Evolutionary conservation across 2,113 vertebrate species (phyloP).

Genomic region (Acanthochromis polyacanthus): DNA sequence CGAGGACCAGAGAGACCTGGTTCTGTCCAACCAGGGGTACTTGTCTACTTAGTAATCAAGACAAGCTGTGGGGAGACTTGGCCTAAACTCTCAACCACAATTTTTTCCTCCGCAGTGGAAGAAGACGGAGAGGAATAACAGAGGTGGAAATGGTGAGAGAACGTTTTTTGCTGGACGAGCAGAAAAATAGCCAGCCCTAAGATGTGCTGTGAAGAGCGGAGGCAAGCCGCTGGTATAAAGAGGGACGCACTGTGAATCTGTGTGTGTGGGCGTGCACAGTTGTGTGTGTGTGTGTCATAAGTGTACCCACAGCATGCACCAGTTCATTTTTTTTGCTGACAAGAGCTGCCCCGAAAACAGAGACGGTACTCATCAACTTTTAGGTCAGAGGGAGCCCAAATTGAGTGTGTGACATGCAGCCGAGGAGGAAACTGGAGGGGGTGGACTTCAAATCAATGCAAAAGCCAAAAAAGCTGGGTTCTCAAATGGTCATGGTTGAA

Average conservation of each 20-base stretch:
- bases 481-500: conserved; percentile 80
- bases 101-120: conserved; percentile 65
- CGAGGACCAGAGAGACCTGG: conserved; percentile 52
- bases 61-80: conserved; percentile 77
- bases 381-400: conserved; percentile 68
- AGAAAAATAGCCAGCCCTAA: conserved; percentile 67
- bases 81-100: conserved; percentile 67
- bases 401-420: conserved; percentile 71
- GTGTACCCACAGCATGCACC: conserved; percentile 39
- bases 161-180: conserved; percentile 64
- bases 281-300: conserved; percentile 38
- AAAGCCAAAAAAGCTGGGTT: conserved; percentile 73
- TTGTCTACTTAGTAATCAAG: conserved; percentile 80
- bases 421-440: conserved; percentile 45
- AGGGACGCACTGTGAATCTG: conserved; percentile 34
- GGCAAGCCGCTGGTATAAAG: conserved; percentile 50
- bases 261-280: conserved; percentile 3
- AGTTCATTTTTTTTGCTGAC: conserved; percentile 59
- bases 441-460: conserved; percentile 55
- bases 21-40: conserved; percentile 67
- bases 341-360: conserved; percentile 68
- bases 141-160: conserved; percentile 54
- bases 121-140: conserved; percentile 68
- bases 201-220: conserved; percentile 54
- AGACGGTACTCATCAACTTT: conserved; percentile 73